Conservation (phyloP, 1,140 invertebrate species). For the Aphis craccivora region DNA sequence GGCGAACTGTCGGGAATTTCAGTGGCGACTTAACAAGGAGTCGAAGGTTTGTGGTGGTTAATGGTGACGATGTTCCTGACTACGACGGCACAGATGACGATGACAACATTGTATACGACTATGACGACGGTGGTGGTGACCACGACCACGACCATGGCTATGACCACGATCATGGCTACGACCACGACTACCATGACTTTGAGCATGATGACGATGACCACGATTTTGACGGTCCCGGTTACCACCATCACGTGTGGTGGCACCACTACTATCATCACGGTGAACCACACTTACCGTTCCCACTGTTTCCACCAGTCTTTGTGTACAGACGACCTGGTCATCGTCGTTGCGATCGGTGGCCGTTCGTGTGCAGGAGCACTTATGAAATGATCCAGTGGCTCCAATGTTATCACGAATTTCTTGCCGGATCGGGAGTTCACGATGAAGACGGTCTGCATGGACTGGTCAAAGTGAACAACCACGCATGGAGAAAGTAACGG, state of each 20-base stretch:
- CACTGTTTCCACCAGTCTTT: conserved; percentile 15
- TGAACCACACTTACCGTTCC: conserved; percentile 24
- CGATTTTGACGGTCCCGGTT: neutral
- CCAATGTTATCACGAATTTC: conserved; percentile 43
- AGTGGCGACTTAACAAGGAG: neutral
- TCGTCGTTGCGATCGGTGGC: neutral
- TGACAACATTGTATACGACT: neutral
- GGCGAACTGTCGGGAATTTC: neutral
- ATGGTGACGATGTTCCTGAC: conserved; percentile 22
- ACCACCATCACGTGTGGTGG: conserved; percentile 45
- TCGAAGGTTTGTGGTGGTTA: neutral
- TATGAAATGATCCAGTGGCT: conserved; percentile 46
- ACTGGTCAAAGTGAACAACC: neutral
- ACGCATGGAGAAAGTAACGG: neutral
- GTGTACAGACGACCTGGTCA: neutral
- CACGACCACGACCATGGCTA: neutral
- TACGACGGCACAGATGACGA: neutral
- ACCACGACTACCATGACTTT: neutral
- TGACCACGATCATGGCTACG: neutral
- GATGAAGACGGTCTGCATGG: neutral
- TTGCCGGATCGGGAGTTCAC: neutral
- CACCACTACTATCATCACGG: conserved; percentile 33
- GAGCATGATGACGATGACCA: neutral
- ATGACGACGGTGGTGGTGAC: neutral
- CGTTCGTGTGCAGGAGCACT: conserved; percentile 10